A percentile compares a stretch with the other conserved stretches of the same genome.
phyloP scores from a whole-genome alignment of 2,113 vertebrate species.

The Sterrhoptilus dennistouni region DNA sequence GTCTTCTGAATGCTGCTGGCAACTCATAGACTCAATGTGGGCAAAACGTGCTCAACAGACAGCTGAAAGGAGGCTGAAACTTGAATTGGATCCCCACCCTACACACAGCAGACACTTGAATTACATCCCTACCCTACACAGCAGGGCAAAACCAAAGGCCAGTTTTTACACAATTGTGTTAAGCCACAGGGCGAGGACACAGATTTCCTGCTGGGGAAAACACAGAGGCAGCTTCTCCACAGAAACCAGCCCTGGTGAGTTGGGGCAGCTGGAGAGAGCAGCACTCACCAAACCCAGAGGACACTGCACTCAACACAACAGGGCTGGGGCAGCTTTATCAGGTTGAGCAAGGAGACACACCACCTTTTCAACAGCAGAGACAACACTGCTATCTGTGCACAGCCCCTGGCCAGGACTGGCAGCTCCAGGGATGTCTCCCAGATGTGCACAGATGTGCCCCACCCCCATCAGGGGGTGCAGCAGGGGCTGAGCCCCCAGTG shows the following conservation, averaged over 20 bases:
- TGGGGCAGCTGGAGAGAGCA: accelerated
- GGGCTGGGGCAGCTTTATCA: neutral
- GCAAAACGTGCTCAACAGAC: neutral
- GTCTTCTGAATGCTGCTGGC: neutral
- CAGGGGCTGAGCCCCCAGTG: accelerated
- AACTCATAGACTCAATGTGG: neutral
- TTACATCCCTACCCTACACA: neutral
- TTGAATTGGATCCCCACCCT: accelerated
- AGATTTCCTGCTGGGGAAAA: neutral
- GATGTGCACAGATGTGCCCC: accelerated
- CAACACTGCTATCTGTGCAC: accelerated
- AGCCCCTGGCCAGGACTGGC: accelerated
- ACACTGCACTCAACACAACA: accelerated
- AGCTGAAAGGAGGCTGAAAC: neutral
- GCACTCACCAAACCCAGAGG: accelerated
- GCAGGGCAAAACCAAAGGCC: neutral
- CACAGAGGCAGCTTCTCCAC: accelerated
- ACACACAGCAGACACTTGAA: neutral
- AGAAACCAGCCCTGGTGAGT: neutral
- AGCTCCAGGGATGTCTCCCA: accelerated
- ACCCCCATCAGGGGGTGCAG: accelerated
- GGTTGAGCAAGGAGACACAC: accelerated
- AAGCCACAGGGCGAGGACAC: neutral
- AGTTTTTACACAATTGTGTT: neutral
- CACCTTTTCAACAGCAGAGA: neutral